Conservation (phyloP, 2,888 invertebrate species). For the Ischnus inquisitorius region DNA sequence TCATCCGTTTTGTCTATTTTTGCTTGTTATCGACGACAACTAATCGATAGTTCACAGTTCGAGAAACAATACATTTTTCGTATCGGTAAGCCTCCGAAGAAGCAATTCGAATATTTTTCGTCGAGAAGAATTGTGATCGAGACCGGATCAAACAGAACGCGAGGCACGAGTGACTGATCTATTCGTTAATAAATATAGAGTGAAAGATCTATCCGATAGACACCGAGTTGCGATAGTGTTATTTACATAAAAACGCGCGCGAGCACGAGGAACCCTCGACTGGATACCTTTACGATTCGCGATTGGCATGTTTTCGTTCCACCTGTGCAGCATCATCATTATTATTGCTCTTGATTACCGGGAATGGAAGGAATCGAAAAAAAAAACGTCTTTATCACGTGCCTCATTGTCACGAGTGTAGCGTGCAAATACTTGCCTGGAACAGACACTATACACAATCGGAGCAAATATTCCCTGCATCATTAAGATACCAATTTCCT, state of each 20-base stretch:
- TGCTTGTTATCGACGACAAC: no score
- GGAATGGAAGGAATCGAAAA: conserved; percentile 47
- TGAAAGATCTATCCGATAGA: no score
- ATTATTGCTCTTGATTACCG: conserved; percentile 63
- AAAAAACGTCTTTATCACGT: conserved; percentile 57
- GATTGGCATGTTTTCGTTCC: conserved; percentile 13
- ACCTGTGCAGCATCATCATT: conserved; percentile 37
- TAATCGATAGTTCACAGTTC: background rate
- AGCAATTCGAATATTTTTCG: background rate
- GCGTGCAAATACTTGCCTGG: conserved; percentile 48
- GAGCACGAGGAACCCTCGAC: background rate
- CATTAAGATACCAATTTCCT: conserved; percentile 57
- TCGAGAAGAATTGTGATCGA: background rate
- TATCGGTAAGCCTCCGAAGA: background rate
- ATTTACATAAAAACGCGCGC: conserved; percentile 32
- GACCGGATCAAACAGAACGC: background rate
- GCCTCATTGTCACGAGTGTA: conserved; percentile 61
- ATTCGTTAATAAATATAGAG: background rate
- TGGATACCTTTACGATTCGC: conserved; percentile 44
- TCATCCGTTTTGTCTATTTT: no score
- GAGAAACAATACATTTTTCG: background rate
- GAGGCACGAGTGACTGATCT: background rate
- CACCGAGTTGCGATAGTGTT: conserved; percentile 20
- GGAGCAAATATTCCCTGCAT: conserved; percentile 40
- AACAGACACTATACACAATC: conserved; percentile 17